A percentile compares a stretch with the other conserved stretches of the same genome.
Conservation (phyloP, 2,888 invertebrate species). For the Eupithecia centaureata region DNA sequence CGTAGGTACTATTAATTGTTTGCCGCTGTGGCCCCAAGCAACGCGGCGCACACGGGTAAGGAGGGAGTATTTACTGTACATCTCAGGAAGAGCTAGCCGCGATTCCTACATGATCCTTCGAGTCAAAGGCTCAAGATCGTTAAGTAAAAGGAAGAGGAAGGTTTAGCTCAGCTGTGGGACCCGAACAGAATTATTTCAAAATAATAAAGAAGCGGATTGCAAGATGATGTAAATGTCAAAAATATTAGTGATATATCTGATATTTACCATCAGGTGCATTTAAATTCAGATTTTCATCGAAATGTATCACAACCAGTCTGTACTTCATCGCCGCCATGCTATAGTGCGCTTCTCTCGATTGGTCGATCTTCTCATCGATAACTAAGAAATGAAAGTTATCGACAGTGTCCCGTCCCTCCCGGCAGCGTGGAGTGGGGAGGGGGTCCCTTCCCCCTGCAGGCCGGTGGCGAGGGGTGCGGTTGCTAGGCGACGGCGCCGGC, state of each 20-base stretch:
- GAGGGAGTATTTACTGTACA: too few relatives aligned
- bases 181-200: not conserved
- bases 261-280: not conserved
- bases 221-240: not conserved
- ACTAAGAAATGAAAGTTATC: constrained; percentile 49
- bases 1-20: too few relatives aligned
- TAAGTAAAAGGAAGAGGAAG: not conserved
- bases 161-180: not conserved
- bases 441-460: constrained; percentile 39
- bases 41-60: too few relatives aligned
- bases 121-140: not conserved
- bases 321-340: not conserved
- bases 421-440: too few relatives aligned
- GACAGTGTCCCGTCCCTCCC: constrained; percentile 46
- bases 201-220: not conserved
- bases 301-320: not conserved
- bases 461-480: constrained; percentile 46
- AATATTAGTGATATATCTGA: not conserved
- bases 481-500: constrained; percentile 63
- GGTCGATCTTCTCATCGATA: constrained; percentile 42
- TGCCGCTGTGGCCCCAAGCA: too few relatives aligned
- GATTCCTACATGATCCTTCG: too few relatives aligned
- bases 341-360: not conserved
- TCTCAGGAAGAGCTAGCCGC: too few relatives aligned
- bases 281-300: not conserved